A percentile compares a stretch with the other conserved stretches of the same genome.
phyloP scores from a whole-genome alignment of 2,888 invertebrate genomes.

The Micropterix aruncella region DNA sequence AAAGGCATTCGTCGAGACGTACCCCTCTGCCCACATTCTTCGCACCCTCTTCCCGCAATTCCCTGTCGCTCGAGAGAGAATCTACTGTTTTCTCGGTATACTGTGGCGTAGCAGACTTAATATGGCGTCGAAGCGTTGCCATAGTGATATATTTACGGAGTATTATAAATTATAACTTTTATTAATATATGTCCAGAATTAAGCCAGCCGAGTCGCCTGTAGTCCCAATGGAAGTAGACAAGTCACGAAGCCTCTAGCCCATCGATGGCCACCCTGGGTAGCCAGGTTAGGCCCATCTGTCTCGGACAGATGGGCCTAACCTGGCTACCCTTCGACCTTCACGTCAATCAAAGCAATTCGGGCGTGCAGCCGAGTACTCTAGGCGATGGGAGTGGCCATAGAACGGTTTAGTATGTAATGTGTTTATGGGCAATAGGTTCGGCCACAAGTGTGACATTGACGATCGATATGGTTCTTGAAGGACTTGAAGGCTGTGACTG shows the following conservation, averaged over 20 bases:
- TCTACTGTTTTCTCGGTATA: too few species aligned
- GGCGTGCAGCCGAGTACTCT: background rate
- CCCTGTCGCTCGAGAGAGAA: too few species aligned
- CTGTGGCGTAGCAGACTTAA: too few species aligned
- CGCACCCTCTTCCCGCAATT: too few species aligned
- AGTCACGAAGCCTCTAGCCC: background rate
- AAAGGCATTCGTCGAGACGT: too few species aligned
- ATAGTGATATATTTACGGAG: too few species aligned
- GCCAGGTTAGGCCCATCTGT: background rate
- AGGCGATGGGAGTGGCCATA: background rate
- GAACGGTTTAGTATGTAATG: background rate
- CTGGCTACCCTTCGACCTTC: too few species aligned
- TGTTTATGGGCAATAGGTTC: background rate
- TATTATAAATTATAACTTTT: too few species aligned
- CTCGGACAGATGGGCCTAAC: too few species aligned
- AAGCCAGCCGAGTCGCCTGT: background rate
- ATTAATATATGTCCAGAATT: too few species aligned
- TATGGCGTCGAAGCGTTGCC: too few species aligned
- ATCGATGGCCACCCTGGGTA: background rate
- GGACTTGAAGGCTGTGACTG: background rate
- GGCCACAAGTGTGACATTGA: background rate
- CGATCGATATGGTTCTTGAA: background rate
- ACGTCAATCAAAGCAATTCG: background rate
- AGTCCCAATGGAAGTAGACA: slow-evolving; percentile 1
- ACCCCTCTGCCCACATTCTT: too few species aligned